Base-by-base conservation (phyloP, 2,113 vertebrate genomes). In the Acrocephalus arundinaceus region DNA sequence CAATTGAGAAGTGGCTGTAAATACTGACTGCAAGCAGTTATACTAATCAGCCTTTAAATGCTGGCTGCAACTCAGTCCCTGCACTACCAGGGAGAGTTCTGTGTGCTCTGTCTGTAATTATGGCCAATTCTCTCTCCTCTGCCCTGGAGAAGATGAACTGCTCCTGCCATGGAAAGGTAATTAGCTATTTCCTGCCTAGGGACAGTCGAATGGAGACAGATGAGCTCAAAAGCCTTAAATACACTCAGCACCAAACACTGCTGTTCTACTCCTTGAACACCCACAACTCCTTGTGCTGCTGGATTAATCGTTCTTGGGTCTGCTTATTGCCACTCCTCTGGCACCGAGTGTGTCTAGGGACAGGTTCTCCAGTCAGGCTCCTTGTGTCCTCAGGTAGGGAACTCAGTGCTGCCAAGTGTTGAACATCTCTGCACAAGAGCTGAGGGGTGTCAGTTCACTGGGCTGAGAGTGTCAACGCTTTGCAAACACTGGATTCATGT, bases 151-250 rank as follows among this genome's bases (percentile, higher is more conserved):
- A 95, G 91, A 67, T 76, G 62, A 85, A 28, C 54, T 70, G 39
- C 79, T 94, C 83, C 71, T 83, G 45, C 66, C 71, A 66, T 45
- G 83, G 83, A 73, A 89, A 94, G 93, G 84, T 94, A 95, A 92
- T 94, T 92, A 93, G 91, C 80, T 54, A 35, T 95, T 96, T 95
- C 89, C 91, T 95, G 89, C 59, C 59, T 28, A 27, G 59, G 41
- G 59, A 94, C 43, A 84, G 54, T 16, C 46, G 20, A 65, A 79
- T 4, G 33, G 67, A 85, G 91, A 83, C 2, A 1, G 54, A 83
- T 86, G 86, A 92, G 41, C 93, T 92, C 76, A 37, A 87, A 92
- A 77, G 25, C 46, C 37, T 66, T 73, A 45, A 85, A 77, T 62
- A n/a, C 27, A 48, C 67, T 28, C 75, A 85, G 75, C 79, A 51